Evolutionary conservation across 2,797 vertebrate species (phyloP).

Genomic region (Zalophus californianus): DNA sequence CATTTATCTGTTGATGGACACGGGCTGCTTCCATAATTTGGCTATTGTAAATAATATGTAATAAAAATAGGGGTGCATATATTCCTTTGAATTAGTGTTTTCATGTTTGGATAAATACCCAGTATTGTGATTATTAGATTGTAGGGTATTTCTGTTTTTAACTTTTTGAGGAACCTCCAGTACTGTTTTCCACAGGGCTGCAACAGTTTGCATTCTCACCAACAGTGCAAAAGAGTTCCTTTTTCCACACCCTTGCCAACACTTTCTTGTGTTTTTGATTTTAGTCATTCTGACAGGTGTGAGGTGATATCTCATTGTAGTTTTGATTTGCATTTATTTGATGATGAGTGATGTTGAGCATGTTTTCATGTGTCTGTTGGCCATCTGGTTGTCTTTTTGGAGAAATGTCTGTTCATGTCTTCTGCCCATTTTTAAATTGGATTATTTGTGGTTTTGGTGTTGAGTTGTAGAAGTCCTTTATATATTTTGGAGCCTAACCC

Average conservation of each 20-base stretch:
- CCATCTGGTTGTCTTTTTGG: neutral
- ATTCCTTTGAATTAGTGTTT: neutral
- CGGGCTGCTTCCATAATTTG: neutral
- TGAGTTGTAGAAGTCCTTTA: neutral
- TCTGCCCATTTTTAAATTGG: neutral
- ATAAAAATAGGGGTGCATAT: neutral
- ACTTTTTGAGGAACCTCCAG: neutral
- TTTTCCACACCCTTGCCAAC: neutral
- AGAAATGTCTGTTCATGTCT: neutral
- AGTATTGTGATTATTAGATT: neutral
- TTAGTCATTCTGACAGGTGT: neutral
- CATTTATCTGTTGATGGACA: neutral
- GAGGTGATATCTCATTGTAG: neutral
- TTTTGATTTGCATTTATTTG: neutral
- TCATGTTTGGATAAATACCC: neutral
- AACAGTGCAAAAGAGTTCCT: neutral
- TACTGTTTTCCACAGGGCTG: neutral
- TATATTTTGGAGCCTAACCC: neutral
- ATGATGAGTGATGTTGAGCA: neutral
- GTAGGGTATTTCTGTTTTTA: neutral
- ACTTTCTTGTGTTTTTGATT: neutral
- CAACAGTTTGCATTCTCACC: neutral
- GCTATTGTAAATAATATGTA: neutral
- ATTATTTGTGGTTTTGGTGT: neutral
- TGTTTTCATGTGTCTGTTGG: neutral